Evolutionary conservation across 2,113 vertebrate genomes (phyloP), one percentile per base, ranked within the genome.

Genomic region (Pedetes capensis): DNA sequence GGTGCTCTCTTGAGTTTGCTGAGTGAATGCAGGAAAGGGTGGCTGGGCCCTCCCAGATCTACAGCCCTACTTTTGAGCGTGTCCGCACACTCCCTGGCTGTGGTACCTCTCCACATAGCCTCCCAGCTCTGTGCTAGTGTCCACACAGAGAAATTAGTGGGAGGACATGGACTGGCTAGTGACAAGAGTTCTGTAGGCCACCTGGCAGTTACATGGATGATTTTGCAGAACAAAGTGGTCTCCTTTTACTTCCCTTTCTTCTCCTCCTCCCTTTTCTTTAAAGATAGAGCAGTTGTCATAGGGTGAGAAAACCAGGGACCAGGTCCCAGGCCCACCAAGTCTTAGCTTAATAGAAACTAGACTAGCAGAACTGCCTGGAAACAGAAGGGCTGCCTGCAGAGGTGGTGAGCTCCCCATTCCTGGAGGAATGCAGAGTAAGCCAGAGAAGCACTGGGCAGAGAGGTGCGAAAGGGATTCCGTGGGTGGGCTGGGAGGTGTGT

Each of bases 401-500:
- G 34, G 47, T 34, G 59, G 64, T 16, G 47, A 20, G 66, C 12
- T 8, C 53, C 34, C 32, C 1, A 7, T 42, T 12, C 2, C 75
- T 63, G 7, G 57, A 34, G 53, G 6, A 8, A 22, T 27, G 1
- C 32, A 32, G 51, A 47, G 44, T 34, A 25, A 61, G 76, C 75
- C 55, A 39, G 89, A 63, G 37, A 47, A 20, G 14, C 7, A 2
- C 53, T 63, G 34, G 39, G 49, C 66, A 89, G 27, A 64, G 37
- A 14, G 23, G 34, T 29, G 7, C 42, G 6, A 25, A 39, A 10
- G 55, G 64, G 63, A 20, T 22, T 42, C 59, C 5, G 1, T 39
- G 44, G 14, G 8, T 9, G 27, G 23, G 5, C 1, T 11, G 8
- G 23, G 44, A 29, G 23, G 13, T 10, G 8, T 22, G 0, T 42